Conservation (phyloP, 2,113 vertebrate species). For the Ammodytes marinus region DNA sequence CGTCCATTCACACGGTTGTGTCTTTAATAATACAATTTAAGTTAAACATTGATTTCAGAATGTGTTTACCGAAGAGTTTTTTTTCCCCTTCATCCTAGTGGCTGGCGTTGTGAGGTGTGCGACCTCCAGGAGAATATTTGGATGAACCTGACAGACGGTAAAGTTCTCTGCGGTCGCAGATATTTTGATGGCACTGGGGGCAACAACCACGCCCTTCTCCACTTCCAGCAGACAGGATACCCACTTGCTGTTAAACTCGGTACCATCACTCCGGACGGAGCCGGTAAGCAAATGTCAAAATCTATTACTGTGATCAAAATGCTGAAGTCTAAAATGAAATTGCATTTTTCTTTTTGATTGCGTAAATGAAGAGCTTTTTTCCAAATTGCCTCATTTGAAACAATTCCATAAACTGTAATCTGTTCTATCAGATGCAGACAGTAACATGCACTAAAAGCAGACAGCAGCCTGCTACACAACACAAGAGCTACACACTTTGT, state of each 20-base stretch:
- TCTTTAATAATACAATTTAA: background rate
- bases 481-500: background rate
- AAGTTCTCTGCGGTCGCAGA: constrained; percentile 94
- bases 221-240: constrained; percentile 93
- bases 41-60: background rate
- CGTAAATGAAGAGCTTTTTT: background rate
- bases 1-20: background rate
- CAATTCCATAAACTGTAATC: background rate
- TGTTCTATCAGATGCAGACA: too few species aligned
- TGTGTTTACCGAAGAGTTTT: background rate
- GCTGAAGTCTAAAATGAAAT: background rate
- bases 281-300: constrained; percentile 81
- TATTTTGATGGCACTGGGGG: constrained; percentile 98
- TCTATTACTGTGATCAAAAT: background rate
- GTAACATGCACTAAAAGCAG: background rate
- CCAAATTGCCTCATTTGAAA: background rate
- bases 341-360: background rate
- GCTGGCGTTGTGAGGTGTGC: constrained; percentile 96
- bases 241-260: constrained; percentile 97
- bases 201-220: constrained; percentile 95
- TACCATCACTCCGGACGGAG: constrained; percentile 97
- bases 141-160: constrained; percentile 97
- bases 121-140: constrained; percentile 97
- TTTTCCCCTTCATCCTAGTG: constrained; percentile 77
- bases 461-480: background rate